Percentiles rank a stretch among this genome's conserved stretches.
phyloP scores from a whole-genome alignment of 2,797 vertebrate species.

The Trematomus bernacchii region DNA sequence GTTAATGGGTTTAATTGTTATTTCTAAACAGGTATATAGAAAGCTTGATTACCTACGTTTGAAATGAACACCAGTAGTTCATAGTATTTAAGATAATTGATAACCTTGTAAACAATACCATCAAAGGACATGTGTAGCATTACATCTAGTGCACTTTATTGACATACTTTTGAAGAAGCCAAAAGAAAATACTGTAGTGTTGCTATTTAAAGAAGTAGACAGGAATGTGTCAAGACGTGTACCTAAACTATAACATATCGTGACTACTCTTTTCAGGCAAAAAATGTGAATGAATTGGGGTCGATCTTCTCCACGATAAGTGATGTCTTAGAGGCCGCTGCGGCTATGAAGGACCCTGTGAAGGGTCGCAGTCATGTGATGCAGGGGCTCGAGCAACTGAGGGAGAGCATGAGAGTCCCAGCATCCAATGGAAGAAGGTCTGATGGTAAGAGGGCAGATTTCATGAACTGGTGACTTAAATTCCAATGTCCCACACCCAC shows the following conservation, averaged over 20 bases:
- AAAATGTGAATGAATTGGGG: conserved; percentile 84
- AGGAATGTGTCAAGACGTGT: background rate
- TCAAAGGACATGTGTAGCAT: background rate
- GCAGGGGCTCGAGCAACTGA: conserved; percentile 83
- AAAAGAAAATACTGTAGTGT: background rate
- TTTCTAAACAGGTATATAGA: background rate
- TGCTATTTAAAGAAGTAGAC: background rate
- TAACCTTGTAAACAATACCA: background rate
- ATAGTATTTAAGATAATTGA: background rate
- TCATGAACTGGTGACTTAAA: background rate
- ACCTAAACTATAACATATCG: background rate
- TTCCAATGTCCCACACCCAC: no score
- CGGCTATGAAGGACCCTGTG: conserved; percentile 68
- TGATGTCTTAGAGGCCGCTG: conserved; percentile 86
- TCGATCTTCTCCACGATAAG: conserved; percentile 84
- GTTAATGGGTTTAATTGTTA: background rate
- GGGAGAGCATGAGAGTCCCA: conserved; percentile 81
- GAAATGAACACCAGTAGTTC: background rate
- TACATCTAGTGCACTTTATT: background rate
- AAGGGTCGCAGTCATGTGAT: conserved; percentile 84
- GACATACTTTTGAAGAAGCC: background rate
- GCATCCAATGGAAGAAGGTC: conserved; percentile 77
- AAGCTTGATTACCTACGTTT: background rate
- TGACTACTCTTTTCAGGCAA: conserved; percentile 72
- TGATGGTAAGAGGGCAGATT: conserved; percentile 70